Base-by-base conservation (phyloP, 2,888 invertebrate species). In the Megalurothrips usitatus region DNA sequence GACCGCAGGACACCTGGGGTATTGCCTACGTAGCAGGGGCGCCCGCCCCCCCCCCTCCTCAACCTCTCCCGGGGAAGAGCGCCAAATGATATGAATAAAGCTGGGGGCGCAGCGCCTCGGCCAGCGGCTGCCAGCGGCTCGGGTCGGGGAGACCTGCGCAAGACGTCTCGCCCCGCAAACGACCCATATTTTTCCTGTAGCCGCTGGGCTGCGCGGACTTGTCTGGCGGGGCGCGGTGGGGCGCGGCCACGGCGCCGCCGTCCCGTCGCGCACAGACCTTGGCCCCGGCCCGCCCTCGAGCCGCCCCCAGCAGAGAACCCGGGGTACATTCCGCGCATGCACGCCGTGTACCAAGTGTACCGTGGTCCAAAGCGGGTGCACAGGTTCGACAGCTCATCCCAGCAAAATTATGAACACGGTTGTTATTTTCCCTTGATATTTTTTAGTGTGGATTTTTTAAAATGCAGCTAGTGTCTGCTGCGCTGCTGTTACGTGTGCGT, bases 11-110 rank as follows among this genome's bases (percentile, higher is more conserved):
- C 68, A 75, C 68, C 68, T 26, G 68, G 68, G 23, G 26, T 75
- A 75, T 75, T 75, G 68, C 26, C 68, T 75, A 75, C 68, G 68
- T 75, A 26, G 68, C 68, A n/a, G 68, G 10, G 23, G 23, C 1
- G 23, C 26, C 23, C 68, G 68, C 23, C 68, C 68, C 26, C 23
- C 68, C 68, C 26, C 26, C 68, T 2, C 6, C 68, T 26, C 26
- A 4, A 11, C 68, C 23, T 6, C 11, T n/a, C 68, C 68, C 68
- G 17, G 58, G 58, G n/a, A 58, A 58, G 58, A 0, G 68, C 68
- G 68, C 68, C 68, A 75, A 75, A 75, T 75, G 68, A 75, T 75
- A 75, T 75, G 68, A 75, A 75, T 75, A 75, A 75, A 26, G 68
- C 68, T 75, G 10, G 23, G 23, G 6, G 1, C 68, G 26, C 26